Percentiles rank a stretch among this genome's conserved stretches.
These are phyloP conservation scores for Colletes latitarsis DNA, from an alignment of 1,140 invertebrate genomes.

Conservation along the genomic window DNA sequence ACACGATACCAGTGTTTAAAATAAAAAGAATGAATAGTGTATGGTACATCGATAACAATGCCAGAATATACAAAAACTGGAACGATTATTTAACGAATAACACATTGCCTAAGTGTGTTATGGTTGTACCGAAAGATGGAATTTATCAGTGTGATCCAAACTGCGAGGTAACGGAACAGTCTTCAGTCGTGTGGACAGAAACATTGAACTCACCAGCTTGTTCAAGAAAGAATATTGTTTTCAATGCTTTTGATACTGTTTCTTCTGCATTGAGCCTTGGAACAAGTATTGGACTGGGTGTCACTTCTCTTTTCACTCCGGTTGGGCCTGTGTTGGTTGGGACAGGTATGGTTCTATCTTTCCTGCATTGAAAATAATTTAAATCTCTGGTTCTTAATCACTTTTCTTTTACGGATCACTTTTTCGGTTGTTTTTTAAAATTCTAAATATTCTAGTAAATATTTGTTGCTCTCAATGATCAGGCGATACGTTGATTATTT, in stretches of 20 bases:
- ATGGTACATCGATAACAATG: conserved; percentile 70
- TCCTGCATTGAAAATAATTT: too few species aligned
- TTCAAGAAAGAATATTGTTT: conserved; percentile 51
- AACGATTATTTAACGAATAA: conserved; percentile 72
- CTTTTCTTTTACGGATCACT: too few species aligned
- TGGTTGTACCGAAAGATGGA: conserved; percentile 74
- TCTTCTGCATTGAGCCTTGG: conserved; percentile 55
- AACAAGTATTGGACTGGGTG: conserved; percentile 58
- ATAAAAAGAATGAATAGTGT: neutral
- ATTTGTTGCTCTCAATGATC: too few species aligned
- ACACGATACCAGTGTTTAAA: conserved; percentile 8
- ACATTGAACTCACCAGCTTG: conserved; percentile 73
- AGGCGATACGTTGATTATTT: too few species aligned
- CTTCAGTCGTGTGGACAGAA: conserved; percentile 68
- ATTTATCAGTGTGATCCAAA: conserved; percentile 66
- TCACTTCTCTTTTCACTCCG: conserved; percentile 70
- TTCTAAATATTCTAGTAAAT: too few species aligned
- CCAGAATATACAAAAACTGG: conserved; percentile 74
- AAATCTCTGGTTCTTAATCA: too few species aligned
- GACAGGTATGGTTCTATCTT: conserved; percentile 45
- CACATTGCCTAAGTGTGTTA: conserved; percentile 68
- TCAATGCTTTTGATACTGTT: conserved; percentile 70
- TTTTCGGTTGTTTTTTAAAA: too few species aligned
- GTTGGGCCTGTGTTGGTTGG: conserved; percentile 59
- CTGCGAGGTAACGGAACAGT: conserved; percentile 31